Evolutionary conservation across 2,797 vertebrate species (phyloP).

Genomic region (Luscinia luscinia): DNA sequence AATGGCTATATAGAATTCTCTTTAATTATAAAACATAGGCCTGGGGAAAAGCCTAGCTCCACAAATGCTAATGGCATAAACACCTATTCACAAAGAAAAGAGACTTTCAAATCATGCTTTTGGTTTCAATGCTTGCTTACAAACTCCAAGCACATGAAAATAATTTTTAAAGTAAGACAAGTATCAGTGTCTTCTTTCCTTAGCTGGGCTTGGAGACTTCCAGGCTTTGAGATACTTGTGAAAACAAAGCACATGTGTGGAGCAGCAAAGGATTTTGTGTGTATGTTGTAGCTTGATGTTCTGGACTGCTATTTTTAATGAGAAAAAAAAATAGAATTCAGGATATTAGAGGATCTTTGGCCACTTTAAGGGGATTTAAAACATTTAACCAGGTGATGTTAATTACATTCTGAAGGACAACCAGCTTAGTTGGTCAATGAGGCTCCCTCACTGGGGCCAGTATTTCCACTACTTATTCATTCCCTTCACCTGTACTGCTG

Average conservation of each 20-base stretch:
- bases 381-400: neutral
- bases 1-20: neutral
- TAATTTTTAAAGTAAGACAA: neutral
- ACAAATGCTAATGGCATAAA: neutral
- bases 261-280: neutral
- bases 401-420: neutral
- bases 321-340: neutral
- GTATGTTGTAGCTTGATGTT: neutral
- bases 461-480: neutral
- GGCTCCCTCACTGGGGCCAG: neutral
- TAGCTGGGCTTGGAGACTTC: neutral
- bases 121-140: neutral
- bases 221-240: neutral
- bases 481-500: neutral
- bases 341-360: neutral
- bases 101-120: neutral
- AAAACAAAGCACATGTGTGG: neutral
- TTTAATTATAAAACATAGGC: neutral
- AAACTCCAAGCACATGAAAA: neutral
- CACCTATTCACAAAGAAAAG: neutral
- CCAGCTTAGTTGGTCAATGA: neutral
- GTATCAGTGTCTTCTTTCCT: neutral
- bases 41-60: neutral
- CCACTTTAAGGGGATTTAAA: neutral
- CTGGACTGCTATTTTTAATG: neutral